These are phyloP conservation scores for Aromia moschata DNA, from an alignment of 2,888 invertebrate species.

Conservation along the genomic window DNA sequence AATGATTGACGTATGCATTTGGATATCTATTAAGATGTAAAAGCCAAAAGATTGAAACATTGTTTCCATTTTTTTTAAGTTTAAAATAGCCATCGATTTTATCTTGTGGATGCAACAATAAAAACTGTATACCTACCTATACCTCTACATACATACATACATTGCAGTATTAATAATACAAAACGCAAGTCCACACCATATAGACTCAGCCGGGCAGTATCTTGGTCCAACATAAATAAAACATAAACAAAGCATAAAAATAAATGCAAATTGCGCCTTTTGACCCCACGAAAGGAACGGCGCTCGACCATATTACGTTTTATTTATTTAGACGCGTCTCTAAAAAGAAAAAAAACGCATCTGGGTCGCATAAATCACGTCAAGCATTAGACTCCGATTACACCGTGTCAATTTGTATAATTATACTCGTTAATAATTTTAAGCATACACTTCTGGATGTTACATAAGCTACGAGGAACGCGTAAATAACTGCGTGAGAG, in stretches of 20 bases:
- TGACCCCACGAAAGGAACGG: slow-evolving; percentile 10
- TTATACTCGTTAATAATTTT: slow-evolving; percentile 1
- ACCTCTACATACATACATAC: too few relatives aligned
- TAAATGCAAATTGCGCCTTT: slow-evolving; percentile 20
- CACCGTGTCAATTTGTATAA: slow-evolving; percentile 1
- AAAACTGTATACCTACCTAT: too few relatives aligned
- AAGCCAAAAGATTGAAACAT: too few relatives aligned
- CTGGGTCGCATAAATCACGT: background rate
- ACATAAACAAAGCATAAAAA: slow-evolving; percentile 14
- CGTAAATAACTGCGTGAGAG: background rate
- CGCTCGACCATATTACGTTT: slow-evolving; percentile 13
- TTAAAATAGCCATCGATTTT: too few relatives aligned
- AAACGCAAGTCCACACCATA: background rate
- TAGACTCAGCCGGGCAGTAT: background rate
- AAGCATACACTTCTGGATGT: slow-evolving; percentile 4
- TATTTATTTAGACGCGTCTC: slow-evolving; percentile 20
- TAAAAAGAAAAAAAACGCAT: slow-evolving; percentile 15
- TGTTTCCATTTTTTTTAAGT: too few relatives aligned
- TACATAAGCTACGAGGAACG: slow-evolving; percentile 3
- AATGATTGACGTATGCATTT: too few relatives aligned
- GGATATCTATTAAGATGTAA: too few relatives aligned
- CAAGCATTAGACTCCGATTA: background rate
- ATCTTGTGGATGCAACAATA: too few relatives aligned
- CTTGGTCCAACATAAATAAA: slow-evolving; percentile 16
- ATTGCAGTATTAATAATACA: too few relatives aligned